These are phyloP conservation scores for Neodontobutis hainanensis DNA, from an alignment of 2,113 vertebrate species.

Conservation along the genomic window DNA sequence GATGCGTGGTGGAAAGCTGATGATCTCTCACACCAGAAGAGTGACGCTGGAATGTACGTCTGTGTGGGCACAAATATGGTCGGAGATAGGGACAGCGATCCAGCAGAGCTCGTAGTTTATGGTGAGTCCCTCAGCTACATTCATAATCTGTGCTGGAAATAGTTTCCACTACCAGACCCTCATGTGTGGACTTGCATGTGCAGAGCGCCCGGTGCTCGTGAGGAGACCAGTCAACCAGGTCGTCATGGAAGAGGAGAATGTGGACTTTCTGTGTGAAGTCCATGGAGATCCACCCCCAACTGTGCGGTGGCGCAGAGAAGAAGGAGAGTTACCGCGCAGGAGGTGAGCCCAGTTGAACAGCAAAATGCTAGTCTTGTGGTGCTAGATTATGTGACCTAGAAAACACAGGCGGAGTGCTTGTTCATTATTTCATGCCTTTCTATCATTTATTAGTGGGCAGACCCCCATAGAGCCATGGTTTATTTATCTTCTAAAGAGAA, in stretches of 20 bases:
- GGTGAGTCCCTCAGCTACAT: conserved; percentile 75
- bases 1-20: conserved; percentile 95
- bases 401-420: conserved; percentile 44
- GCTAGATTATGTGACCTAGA: conserved; percentile 46
- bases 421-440: conserved; percentile 47
- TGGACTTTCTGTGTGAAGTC: conserved; percentile 93
- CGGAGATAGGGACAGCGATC: conserved; percentile 95
- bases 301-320: conserved; percentile 93
- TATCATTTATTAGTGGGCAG: conserved; percentile 29
- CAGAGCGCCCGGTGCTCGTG: conserved; percentile 91
- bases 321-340: conserved; percentile 90
- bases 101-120: conserved; percentile 93
- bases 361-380: conserved; percentile 1
- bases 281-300: conserved; percentile 94
- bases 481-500: conserved; percentile 13
- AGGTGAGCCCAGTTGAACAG: conserved; percentile 76
- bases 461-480: conserved; percentile 24
- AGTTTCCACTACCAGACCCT: neutral
- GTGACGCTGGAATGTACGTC: conserved; percentile 95
- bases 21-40: conserved; percentile 95
- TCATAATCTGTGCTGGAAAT: neutral
- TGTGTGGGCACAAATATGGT: conserved; percentile 98
- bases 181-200: neutral
- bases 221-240: conserved; percentile 93
- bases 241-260: conserved; percentile 91